Percentiles rank a stretch among this genome's conserved stretches.
Conservation (phyloP, 2,113 vertebrate species). For the Pachyramphus minor region DNA sequence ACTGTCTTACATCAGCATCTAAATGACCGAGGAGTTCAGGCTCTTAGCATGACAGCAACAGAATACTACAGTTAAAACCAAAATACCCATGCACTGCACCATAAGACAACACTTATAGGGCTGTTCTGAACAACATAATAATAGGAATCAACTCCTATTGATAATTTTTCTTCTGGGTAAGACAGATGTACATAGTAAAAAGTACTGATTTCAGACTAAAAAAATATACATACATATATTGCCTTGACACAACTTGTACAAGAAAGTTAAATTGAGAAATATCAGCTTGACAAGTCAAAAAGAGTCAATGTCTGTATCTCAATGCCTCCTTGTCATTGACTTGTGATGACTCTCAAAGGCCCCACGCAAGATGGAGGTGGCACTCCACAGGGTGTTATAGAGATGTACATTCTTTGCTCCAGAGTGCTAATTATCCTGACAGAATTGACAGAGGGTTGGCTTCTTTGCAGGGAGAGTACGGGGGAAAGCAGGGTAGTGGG, state of each 20-base stretch:
- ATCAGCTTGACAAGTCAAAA: neutral
- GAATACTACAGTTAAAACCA: neutral
- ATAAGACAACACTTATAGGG: neutral
- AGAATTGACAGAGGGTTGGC: neutral
- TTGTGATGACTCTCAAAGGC: neutral
- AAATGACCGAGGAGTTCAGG: neutral
- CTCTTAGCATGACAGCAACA: neutral
- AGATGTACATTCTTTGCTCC: neutral
- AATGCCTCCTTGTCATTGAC: neutral
- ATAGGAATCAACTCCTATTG: neutral
- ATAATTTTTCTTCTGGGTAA: neutral
- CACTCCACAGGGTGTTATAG: neutral
- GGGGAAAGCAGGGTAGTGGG: neutral
- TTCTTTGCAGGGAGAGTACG: neutral
- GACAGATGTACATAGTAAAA: neutral
- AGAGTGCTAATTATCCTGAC: conserved; percentile 1
- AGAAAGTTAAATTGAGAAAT: neutral
- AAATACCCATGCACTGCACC: neutral
- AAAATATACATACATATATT: neutral
- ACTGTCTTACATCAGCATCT: neutral
- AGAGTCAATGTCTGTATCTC: neutral
- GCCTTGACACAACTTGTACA: neutral
- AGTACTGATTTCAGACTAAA: neutral
- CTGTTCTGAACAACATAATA: neutral
- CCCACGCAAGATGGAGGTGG: conserved; percentile 1